Conservation (phyloP, 2,113 vertebrate genomes). For the Formicarius rufipectus region DNA sequence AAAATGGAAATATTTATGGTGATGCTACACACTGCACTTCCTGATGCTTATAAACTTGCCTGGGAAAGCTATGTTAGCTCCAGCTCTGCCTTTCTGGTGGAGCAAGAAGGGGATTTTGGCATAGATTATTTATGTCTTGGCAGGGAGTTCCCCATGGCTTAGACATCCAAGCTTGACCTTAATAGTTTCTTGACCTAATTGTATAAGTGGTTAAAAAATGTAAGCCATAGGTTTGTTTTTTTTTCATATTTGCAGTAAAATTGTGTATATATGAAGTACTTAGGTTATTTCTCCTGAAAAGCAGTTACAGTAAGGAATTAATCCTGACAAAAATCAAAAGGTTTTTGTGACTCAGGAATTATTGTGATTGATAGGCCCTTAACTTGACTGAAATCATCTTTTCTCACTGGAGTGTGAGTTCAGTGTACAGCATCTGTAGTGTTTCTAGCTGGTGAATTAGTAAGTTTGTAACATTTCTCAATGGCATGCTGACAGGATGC, state of each 20-base stretch:
- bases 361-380: neutral
- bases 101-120: neutral
- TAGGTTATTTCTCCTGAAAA: neutral
- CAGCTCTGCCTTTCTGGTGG: neutral
- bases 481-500: neutral
- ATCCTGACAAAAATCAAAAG: neutral
- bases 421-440: neutral
- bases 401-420: neutral
- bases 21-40: neutral
- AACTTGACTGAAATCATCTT: neutral
- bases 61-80: neutral
- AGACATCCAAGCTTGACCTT: neutral
- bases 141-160: neutral
- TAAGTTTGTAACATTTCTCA: neutral
- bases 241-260: neutral
- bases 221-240: neutral
- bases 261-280: neutral
- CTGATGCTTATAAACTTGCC: constrained; percentile 2
- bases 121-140: neutral
- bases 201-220: neutral
- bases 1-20: constrained; percentile 9
- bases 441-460: neutral
- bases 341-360: neutral
- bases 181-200: neutral
- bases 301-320: neutral